A percentile compares a stretch with the other conserved stretches of the same genome.
These are phyloP conservation scores for Sarotherodon lohbergeri DNA, from an alignment of 2,113 vertebrate species.

Conservation along the genomic window DNA sequence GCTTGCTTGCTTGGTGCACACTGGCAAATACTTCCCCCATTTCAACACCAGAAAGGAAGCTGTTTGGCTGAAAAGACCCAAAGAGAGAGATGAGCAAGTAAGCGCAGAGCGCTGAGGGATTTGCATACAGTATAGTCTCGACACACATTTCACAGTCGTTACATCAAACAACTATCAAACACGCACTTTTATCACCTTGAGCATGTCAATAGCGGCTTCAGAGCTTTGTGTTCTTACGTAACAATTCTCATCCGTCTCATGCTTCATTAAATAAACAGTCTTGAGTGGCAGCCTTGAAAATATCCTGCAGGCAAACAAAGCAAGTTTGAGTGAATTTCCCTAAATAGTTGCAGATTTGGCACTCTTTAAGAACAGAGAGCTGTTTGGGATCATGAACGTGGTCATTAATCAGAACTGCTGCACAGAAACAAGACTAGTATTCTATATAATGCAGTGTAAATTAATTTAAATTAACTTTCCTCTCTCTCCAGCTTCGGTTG, in stretches of 20 bases:
- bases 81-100: background rate
- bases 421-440: background rate
- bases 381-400: background rate
- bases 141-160: background rate
- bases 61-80: background rate
- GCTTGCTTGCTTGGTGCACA: background rate
- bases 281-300: conserved; percentile 1
- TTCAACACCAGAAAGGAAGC: background rate
- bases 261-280: conserved; percentile 30
- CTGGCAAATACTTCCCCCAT: background rate
- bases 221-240: background rate
- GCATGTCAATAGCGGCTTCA: conserved; percentile 5
- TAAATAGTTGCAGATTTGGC: background rate
- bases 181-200: background rate
- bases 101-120: background rate
- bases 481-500: background rate
- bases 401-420: conserved; percentile 17
- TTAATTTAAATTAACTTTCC: background rate
- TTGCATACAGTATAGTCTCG: background rate
- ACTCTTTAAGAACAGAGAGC: conserved; percentile 11
- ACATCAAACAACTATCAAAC: background rate
- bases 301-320: conserved; percentile 8
- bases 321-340: conserved; percentile 18
- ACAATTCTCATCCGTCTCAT: background rate
- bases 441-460: background rate